These are phyloP conservation scores for Platycnemis pennipes DNA, from an alignment of 2,888 invertebrate species.

Conservation along the genomic window DNA sequence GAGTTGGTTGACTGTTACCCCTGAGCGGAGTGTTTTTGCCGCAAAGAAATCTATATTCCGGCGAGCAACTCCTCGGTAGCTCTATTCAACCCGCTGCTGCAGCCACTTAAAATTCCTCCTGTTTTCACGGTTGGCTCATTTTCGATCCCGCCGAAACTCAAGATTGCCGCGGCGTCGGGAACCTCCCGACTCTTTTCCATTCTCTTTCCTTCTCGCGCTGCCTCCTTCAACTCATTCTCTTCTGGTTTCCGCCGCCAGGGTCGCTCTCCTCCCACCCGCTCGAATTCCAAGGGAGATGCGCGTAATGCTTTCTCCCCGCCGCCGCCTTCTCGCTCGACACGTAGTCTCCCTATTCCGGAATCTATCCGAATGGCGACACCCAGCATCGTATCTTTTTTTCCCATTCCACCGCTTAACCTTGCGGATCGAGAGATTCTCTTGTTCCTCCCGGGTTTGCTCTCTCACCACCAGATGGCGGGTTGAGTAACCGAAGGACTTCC, in stretches of 20 bases:
- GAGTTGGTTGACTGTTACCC: not conserved
- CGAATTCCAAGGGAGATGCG: not conserved
- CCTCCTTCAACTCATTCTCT: not conserved
- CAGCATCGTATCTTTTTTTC: not conserved
- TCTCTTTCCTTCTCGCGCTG: not conserved
- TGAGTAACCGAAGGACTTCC: constrained; percentile 7
- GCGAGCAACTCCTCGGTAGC: not conserved
- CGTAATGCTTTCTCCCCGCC: not conserved
- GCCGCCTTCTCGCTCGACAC: not conserved
- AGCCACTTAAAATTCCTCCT: constrained; percentile 39
- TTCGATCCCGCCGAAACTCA: not conserved
- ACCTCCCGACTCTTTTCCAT: not conserved
- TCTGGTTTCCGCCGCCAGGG: not conserved
- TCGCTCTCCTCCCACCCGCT: no score
- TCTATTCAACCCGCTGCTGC: constrained; percentile 16
- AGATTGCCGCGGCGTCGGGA: not conserved
- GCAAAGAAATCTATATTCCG: constrained; percentile 30
- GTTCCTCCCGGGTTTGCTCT: not conserved
- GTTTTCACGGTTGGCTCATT: constrained; percentile 30
- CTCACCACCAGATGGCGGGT: constrained; percentile 12
- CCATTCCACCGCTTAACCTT: not conserved
- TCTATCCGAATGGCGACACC: not conserved
- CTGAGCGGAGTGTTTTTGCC: not conserved
- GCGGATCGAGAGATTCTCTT: constrained; percentile 47
- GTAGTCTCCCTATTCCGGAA: not conserved